Evolutionary conservation across 2,888 invertebrate genomes (phyloP).

Genomic region (Scaptomyza flava): DNA sequence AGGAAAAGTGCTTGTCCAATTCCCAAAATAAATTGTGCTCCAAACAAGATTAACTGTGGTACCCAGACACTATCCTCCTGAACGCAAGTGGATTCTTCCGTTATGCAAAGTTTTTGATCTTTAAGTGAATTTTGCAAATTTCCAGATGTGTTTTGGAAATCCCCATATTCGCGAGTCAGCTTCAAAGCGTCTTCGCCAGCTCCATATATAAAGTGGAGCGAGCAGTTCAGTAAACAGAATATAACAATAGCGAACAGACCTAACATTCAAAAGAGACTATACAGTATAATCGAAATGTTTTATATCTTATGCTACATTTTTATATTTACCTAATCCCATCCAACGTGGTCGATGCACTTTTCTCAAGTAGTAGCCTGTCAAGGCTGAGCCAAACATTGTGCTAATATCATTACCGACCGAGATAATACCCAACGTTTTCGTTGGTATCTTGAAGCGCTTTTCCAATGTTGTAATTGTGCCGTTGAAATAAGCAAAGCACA

Average conservation of each 20-base stretch:
- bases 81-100: slow-evolving; percentile 30
- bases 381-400: slow-evolving; percentile 87
- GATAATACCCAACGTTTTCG: slow-evolving; percentile 88
- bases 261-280: slow-evolving; percentile 18
- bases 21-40: slow-evolving; percentile 88
- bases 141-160: slow-evolving; percentile 82
- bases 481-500: slow-evolving; percentile 89
- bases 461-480: slow-evolving; percentile 90
- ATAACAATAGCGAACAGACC: slow-evolving; percentile 86
- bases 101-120: slow-evolving; percentile 49
- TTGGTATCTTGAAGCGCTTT: slow-evolving; percentile 89
- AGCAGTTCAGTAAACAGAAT: slow-evolving; percentile 88
- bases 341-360: slow-evolving; percentile 89
- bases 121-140: slow-evolving; percentile 15
- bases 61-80: slow-evolving; percentile 81
- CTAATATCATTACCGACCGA: slow-evolving; percentile 91
- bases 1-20: slow-evolving; percentile 88
- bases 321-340: slow-evolving; percentile 86
- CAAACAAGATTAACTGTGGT: slow-evolving; percentile 87
- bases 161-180: slow-evolving; percentile 87
- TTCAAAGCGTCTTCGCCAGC: slow-evolving; percentile 88
- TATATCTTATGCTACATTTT: background rate
- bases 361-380: slow-evolving; percentile 89
- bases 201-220: slow-evolving; percentile 89
- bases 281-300: background rate